Percentiles rank a stretch among this genome's conserved stretches.
Conservation (phyloP, 1,140 invertebrate genomes). For the Sinonovacula constricta region DNA sequence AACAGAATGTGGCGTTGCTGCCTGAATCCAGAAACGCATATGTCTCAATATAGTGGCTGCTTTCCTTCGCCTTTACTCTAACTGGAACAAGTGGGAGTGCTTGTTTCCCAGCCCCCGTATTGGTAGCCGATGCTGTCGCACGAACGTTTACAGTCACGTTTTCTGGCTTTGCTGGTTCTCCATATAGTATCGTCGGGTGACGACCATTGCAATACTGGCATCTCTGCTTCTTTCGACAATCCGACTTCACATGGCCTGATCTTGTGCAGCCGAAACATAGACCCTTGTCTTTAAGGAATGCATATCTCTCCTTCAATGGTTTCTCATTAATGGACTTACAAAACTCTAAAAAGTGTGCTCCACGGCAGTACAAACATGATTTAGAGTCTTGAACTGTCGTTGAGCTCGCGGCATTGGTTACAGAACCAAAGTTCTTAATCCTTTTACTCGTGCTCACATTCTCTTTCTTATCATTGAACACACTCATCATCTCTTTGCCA, state of each 20-base stretch:
- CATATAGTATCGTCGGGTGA: background rate
- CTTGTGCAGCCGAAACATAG: conserved; percentile 14
- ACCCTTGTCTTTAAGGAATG: conserved; percentile 10
- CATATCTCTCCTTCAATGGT: conserved; percentile 14
- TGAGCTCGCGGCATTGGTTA: no score
- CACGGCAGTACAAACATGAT: conserved; percentile 9
- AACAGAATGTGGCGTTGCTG: background rate
- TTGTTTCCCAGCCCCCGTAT: background rate
- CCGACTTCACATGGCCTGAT: background rate
- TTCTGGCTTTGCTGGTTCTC: background rate
- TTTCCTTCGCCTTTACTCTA: background rate
- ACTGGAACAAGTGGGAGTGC: conserved; percentile 7
- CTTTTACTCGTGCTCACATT: no score
- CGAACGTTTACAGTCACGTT: background rate
- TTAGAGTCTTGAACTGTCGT: no score
- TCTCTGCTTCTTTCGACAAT: background rate
- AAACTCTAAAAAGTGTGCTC: background rate
- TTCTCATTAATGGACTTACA: background rate
- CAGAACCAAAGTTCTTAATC: no score
- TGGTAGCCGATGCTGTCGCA: background rate
- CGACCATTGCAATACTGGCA: background rate
- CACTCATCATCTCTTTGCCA: no score
- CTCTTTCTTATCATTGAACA: no score
- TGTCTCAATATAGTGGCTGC: background rate
- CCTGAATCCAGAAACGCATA: conserved; percentile 3